Base-by-base conservation (phyloP, 2,888 invertebrate species). In the Pemphredon lugubris region DNA sequence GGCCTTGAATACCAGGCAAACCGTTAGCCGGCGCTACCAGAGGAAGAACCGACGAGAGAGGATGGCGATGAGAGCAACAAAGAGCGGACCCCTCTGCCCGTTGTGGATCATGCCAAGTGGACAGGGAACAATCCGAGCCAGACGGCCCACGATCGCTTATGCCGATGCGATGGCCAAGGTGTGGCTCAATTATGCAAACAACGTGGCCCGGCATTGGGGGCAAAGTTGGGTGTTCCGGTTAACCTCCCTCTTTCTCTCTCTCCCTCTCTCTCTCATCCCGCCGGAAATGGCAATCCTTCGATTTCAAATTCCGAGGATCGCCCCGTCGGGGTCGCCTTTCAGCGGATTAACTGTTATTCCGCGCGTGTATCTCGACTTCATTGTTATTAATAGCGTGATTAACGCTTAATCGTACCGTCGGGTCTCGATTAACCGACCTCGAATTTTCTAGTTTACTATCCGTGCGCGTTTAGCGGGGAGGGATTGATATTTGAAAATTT, bases 1-100 rank as follows among this genome's bases (percentile, higher is more conserved):
- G 71, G 70, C 81, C 77, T 81, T 75, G 81, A 81, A 82, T 73
- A 66, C 63, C 63, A 14, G 61, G 42, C n/a, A 47, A 61, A 50
- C 48, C 64, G 55, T 60, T 59, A 4, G 47, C 45, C 42, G 23
- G 65, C 21, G 20, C n/a, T 39, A 37, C 60, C 40, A 45, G 45
- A 40, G 23, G 13, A n/a, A 53, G n/a, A 47, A 47, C 48, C 32
- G 53, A 44, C 34, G 50, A 37, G 30, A 32, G 60, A 65, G 40
- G 42, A 39, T 16, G 39, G n/a, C 26, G 47, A 48, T n/a, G 18
- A 47, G 39, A 26, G 40, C 45, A 48, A 58, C 48, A 39, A 54
- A 72, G 69, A 63, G n/a, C 34, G 44, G 26, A 21, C 13, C 14
- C 11, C n/a, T n/a, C n/a, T n/a, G n/a, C n/a, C n/a, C n/a, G n/a